Percentiles rank a stretch among this genome's conserved stretches.
phyloP scores from a whole-genome alignment of 2,888 invertebrate genomes.

The Catocala sponsa region DNA sequence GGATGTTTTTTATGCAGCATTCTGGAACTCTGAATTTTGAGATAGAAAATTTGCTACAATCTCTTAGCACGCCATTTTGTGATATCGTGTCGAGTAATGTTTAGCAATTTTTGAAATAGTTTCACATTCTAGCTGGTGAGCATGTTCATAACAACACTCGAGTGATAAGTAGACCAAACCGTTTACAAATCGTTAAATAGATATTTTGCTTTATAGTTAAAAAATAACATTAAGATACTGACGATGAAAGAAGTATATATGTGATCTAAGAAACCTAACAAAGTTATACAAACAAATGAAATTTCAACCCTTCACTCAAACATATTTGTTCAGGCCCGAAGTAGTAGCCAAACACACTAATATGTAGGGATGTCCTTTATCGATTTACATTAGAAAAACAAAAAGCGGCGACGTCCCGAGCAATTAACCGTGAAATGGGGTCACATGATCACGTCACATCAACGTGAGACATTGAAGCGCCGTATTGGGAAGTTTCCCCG shows the following conservation, averaged over 20 bases:
- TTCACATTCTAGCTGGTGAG: background rate
- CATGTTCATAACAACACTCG: too few species aligned
- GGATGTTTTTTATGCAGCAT: slow-evolving; percentile 53
- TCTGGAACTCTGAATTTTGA: slow-evolving; percentile 48
- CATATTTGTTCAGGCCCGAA: background rate
- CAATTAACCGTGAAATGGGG: slow-evolving; percentile 67
- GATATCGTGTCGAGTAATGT: slow-evolving; percentile 10
- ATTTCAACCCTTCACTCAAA: background rate
- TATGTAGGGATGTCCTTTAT: slow-evolving; percentile 13
- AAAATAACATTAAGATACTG: too few species aligned
- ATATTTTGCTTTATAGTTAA: too few species aligned
- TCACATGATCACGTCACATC: slow-evolving; percentile 62
- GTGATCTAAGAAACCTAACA: too few species aligned
- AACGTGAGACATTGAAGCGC: slow-evolving; percentile 53
- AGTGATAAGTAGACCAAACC: too few species aligned
- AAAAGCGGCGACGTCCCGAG: slow-evolving; percentile 33
- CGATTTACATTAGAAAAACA: slow-evolving; percentile 38
- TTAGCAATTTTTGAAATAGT: slow-evolving; percentile 3
- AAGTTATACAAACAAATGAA: too few species aligned
- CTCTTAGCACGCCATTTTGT: slow-evolving; percentile 4
- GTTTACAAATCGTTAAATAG: too few species aligned
- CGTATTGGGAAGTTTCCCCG: slow-evolving; percentile 20
- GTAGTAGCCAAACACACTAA: background rate
- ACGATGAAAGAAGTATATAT: too few species aligned
- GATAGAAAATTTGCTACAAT: slow-evolving; percentile 19